Evolutionary conservation across 2,113 vertebrate species (phyloP), one percentile per base, ranked within the genome.

Genomic region (Albula glossodonta): DNA sequence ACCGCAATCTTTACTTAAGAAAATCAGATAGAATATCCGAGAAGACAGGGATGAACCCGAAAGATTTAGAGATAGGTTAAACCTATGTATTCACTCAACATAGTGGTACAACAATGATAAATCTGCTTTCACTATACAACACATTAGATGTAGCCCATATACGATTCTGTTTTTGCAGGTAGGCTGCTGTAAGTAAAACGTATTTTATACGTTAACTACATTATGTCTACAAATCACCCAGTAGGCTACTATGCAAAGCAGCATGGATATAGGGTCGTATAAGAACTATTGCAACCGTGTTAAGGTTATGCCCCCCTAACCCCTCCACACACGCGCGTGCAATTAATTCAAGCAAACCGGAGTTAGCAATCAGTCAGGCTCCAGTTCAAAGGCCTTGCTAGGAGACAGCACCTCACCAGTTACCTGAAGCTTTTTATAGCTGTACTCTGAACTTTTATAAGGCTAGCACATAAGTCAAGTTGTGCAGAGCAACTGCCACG

Each of bases 1-100:
- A 84, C 86, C 83, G 25, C 19, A 52, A 31, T 57, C 74, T 87
- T 84, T 80, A 70, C 57, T 84, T 84, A 87, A 87, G 82, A 50
- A 87, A 84, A 84, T 51, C 41, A 60, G 51, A 15, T 57, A 11
- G 51, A n/a, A 31, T 49, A 51, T 53, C 25, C 51, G 78, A n/a
- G 77, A 80, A 49, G 52, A 53, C 53, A 57, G 22, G 84, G 70
- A 52, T 4, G 80, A 25, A 50, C 63, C 63, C 63, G 53, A 51
- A 56, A n/a, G 22, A 79, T 79, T 52, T 15, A 13, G 10, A 1
- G 48, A 41, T 41, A 13, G 6, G 56, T 85, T 41, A 48, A 51
- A 50, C 52, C 10, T 49, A 80, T 6, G 31, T 49, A 79, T 77
- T 25, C 70, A 77, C 63, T 56, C 53, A 56, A 12, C 12, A 56